Base-by-base conservation (phyloP, 2,113 vertebrate genomes). In the Xyrauchen texanus region DNA sequence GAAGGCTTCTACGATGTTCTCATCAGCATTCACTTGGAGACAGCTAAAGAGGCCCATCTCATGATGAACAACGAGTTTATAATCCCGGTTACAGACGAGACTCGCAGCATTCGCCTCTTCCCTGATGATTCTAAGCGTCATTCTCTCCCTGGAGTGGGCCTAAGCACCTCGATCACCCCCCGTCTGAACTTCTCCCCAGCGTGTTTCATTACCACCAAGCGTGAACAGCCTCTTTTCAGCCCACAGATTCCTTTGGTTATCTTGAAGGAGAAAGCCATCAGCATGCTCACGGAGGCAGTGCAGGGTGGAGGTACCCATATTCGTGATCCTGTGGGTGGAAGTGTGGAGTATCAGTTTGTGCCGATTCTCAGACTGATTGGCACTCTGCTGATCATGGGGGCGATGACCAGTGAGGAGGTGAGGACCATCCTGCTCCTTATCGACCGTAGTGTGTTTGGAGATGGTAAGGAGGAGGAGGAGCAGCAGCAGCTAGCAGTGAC, bases 11-110 rank as follows among this genome's bases (percentile, higher is more conserved):
- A 96, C 0, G 91, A 96, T 12, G 94, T 98, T n/a, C 95, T 99
- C 12, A 96, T 99, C 83, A 98, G 96, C 88, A 96, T 98, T 86
- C 96, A 98, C 90, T 87, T 99, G 83, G 96, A 98, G 84, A 94
- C 94, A 0, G 94, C 95, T 1, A 98, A 98, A 85, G 94, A 98
- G 87, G 94, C 94, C 47, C 95, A 96, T 45, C 92, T 97, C n/a
- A 98, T 96, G 95, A 99, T 99, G 97, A 99, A 95, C 91, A 96
- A 98, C 52, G 97, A 99, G 88, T 99, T 97, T 88, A 99, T 99
- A 81, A 98, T 99, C 88, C 97, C 97, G 0, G 95, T 99, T 77
- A 98, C 95, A 12, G 93, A 95, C 0, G 93, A 96, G 88, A 99
- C 96, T 5, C 90, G 96, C 83, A 94, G 93, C 85, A 98, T 99